Conservation (phyloP, 2,113 vertebrate species). For the Oceanodroma tethys region DNA sequence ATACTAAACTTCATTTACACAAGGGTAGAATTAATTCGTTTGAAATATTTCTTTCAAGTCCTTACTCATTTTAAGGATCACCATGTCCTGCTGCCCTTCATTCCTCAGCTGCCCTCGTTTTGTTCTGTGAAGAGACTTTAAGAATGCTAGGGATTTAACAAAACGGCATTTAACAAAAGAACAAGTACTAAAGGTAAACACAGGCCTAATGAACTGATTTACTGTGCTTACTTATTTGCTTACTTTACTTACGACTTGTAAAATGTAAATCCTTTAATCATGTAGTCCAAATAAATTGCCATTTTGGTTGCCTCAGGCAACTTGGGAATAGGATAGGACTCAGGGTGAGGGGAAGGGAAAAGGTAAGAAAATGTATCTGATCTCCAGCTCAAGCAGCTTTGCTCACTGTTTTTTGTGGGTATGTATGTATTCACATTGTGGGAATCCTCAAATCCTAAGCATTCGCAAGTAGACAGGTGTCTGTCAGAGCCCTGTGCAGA, state of each 20-base stretch:
- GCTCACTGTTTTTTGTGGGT: neutral
- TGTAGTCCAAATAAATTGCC: neutral
- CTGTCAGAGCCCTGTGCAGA: neutral
- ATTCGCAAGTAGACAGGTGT: fast-evolving
- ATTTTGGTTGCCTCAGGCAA: neutral
- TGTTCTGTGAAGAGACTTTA: neutral
- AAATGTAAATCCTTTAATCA: neutral
- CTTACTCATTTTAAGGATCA: neutral
- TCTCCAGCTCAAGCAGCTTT: neutral
- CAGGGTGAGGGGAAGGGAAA: neutral
- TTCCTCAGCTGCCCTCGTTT: neutral
- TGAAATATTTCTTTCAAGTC: neutral
- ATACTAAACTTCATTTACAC: neutral
- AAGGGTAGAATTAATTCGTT: neutral
- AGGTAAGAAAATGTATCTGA: neutral
- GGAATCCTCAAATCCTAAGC: neutral
- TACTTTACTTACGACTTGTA: neutral
- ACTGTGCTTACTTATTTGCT: neutral
- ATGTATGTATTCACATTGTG: too few relatives aligned
- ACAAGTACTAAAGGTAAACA: neutral
- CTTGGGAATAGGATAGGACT: neutral
- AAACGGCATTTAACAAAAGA: neutral
- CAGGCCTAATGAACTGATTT: neutral
- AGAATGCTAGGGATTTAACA: neutral
- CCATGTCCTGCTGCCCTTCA: neutral